Evolutionary conservation across 2,797 vertebrate species (phyloP).

Genomic region (Sebastes taczanowskii): DNA sequence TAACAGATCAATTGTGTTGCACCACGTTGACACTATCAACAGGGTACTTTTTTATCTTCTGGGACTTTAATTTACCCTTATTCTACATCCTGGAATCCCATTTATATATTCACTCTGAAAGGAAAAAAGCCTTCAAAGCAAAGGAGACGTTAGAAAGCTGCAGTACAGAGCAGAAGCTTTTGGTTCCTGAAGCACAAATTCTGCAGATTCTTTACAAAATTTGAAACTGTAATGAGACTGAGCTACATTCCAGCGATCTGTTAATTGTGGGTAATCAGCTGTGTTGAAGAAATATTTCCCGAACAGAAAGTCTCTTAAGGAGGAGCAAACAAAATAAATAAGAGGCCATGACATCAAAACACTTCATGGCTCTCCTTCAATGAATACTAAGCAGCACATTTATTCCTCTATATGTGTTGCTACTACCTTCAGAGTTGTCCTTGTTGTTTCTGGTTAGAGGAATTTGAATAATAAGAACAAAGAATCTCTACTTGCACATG

Average conservation of each 20-base stretch:
- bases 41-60: background rate
- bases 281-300: background rate
- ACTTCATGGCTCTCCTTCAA: background rate
- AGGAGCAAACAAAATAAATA: constrained; percentile 5
- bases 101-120: background rate
- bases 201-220: background rate
- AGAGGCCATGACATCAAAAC: background rate
- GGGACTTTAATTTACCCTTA: background rate
- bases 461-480: background rate
- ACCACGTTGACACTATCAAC: background rate
- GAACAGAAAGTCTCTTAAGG: constrained; percentile 5
- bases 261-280: constrained; percentile 14
- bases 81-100: background rate
- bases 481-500: background rate
- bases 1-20: background rate
- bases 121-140: background rate
- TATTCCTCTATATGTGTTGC: background rate
- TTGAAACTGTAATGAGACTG: background rate
- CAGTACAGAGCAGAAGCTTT: background rate
- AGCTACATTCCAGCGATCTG: background rate
- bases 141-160: background rate
- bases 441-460: background rate
- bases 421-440: background rate
- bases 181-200: background rate
- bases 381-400: background rate